Evolutionary conservation across 1,140 invertebrate species (phyloP), one percentile per base, ranked within the genome.

Genomic region (Cydia strobilella): DNA sequence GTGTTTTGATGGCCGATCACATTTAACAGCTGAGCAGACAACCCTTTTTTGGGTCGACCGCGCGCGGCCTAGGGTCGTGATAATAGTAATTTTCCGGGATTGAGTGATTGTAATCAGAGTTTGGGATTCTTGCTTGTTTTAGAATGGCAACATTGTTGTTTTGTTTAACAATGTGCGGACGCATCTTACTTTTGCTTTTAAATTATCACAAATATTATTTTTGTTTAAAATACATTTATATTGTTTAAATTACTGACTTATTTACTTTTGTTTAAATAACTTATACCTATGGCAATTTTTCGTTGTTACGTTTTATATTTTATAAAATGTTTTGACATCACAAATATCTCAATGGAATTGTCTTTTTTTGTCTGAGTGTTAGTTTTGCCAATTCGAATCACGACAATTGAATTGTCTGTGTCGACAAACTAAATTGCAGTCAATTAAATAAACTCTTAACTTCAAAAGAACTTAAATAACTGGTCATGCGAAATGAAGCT

Each of bases 1-100:
- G 65, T 69, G n/a, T 69, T 69, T 69, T 69, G 65, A 69, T 69
- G 65, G 65, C 27, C 65, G 27, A 42, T 69, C 65, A 27, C 31
- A 18, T 69, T 69, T 69, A 42, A 39, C 65, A 69, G 65, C 42
- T 69, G 65, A 35, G 65, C 3, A 10, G 65, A 66, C 25, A n/a
- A 65, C 27, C 63, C 65, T 35, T 69, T 69, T 69, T 69, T 7
- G 31, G 65, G 65, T 69, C 65, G 65, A 27, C n/a, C 31, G 12
- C 31, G 35, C 31, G 12, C 31, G 35, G 13, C 10, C 62, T 18
- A 59, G 54, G 54, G 20, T 59, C 63, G 65, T 69, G n/a, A 69
- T 74, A 54, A 42, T 76, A 20, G n/a, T 42, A 9, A 59, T 59
- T 23, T 23, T 23, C 54, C 20, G 54, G 54, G 54, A 59, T 59